phyloP scores from a whole-genome alignment of 2,113 vertebrate species.

The Sylvia atricapilla region DNA sequence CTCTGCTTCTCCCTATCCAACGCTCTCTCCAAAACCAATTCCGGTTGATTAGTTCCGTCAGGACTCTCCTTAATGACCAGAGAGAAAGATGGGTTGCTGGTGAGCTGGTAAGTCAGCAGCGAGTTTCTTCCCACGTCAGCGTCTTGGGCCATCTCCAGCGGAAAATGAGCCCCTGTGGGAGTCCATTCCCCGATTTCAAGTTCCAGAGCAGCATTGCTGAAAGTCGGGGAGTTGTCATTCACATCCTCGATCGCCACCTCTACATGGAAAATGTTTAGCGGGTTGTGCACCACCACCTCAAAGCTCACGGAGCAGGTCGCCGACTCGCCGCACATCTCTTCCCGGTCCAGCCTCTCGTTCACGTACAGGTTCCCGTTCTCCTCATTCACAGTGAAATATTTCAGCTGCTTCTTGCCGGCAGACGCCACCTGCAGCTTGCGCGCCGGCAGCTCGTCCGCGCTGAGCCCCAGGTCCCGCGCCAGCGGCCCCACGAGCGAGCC shows the following conservation, averaged over 20 bases:
- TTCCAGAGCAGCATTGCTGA: not conserved
- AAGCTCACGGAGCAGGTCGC: too few relatives aligned
- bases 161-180: fast-evolving
- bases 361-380: too few relatives aligned
- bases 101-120: fast-evolving
- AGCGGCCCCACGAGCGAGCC: conserved; percentile 53
- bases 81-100: fast-evolving
- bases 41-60: fast-evolving
- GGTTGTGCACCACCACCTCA: too few relatives aligned
- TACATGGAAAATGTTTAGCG: too few relatives aligned
- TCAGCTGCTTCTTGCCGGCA: too few relatives aligned
- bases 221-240: too few relatives aligned
- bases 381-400: too few relatives aligned
- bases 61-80: fast-evolving
- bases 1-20: not conserved
- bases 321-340: too few relatives aligned
- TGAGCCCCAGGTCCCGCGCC: conserved; percentile 21
- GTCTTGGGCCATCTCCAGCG: fast-evolving
- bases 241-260: too few relatives aligned
- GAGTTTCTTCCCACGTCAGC: fast-evolving
- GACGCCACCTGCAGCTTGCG: too few relatives aligned
- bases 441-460: not conserved
- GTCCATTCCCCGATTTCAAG: not conserved
- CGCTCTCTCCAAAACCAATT: fast-evolving
- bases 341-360: too few relatives aligned